Percentiles rank a stretch among this genome's conserved stretches.
Conservation (phyloP, 2,113 vertebrate genomes). For the human region DNA sequence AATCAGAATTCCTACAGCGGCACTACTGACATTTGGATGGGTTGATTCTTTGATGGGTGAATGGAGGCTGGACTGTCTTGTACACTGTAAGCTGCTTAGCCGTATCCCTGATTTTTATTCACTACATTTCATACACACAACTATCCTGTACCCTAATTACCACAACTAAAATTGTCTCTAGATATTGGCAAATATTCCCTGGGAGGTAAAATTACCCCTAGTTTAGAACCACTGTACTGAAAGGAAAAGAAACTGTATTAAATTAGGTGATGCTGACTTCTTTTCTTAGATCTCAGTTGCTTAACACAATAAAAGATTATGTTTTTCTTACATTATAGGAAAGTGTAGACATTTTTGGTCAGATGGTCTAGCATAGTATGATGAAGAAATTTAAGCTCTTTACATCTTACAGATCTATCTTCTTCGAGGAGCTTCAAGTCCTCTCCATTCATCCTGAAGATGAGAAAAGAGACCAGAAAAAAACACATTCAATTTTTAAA, state of each 20-base stretch:
- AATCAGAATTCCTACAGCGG: not conserved
- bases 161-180: not conserved
- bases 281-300: not conserved
- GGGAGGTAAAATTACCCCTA: not conserved
- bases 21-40: not conserved
- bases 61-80: not conserved
- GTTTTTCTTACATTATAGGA: not conserved
- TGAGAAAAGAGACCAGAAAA: not conserved
- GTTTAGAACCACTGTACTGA: not conserved
- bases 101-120: not conserved
- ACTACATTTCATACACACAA: not conserved
- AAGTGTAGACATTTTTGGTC: not conserved
- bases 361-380: not conserved
- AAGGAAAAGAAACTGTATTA: not conserved
- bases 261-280: not conserved
- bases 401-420: not conserved
- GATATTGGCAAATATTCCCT: not conserved
- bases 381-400: not conserved
- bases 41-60: not conserved
- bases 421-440: not conserved
- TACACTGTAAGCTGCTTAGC: not conserved
- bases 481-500: not conserved
- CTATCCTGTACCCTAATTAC: not conserved
- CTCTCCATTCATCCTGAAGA: not conserved
- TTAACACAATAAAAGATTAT: not conserved